Percentiles rank a stretch among this genome's conserved stretches.
phyloP scores from a whole-genome alignment of 1,140 invertebrate genomes.

The Zaprionus lachaisei region DNA sequence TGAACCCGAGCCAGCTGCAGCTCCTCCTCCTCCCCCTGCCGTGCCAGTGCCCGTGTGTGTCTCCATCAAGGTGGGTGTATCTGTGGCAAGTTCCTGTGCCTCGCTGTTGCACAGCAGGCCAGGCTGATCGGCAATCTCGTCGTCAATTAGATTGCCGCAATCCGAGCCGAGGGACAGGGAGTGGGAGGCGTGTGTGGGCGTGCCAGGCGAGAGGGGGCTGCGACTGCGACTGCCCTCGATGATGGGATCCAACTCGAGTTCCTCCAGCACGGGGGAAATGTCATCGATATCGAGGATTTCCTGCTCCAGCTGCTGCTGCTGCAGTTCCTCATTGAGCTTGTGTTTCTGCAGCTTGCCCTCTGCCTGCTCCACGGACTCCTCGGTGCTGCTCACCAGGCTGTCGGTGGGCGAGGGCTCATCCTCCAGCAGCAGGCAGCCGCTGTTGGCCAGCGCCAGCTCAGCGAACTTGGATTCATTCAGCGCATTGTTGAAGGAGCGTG shows the following conservation, averaged over 20 bases:
- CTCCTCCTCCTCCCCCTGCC: background rate
- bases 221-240: slow-evolving; percentile 47
- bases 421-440: slow-evolving; percentile 88
- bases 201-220: slow-evolving; percentile 88
- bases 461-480: slow-evolving; percentile 89
- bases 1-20: slow-evolving; percentile 61
- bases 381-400: slow-evolving; percentile 90
- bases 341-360: slow-evolving; percentile 84
- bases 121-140: slow-evolving; percentile 96
- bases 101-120: slow-evolving; percentile 89
- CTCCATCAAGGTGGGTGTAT: slow-evolving; percentile 80
- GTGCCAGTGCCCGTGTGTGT: slow-evolving; percentile 63
- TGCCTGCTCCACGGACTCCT: slow-evolving; percentile 86
- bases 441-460: slow-evolving; percentile 89
- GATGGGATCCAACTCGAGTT: slow-evolving; percentile 66
- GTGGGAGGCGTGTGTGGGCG: slow-evolving; percentile 91
- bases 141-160: slow-evolving; percentile 91
- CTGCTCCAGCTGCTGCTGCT: slow-evolving; percentile 75
- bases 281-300: slow-evolving; percentile 74
- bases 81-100: slow-evolving; percentile 64
- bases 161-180: slow-evolving; percentile 89
- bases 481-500: slow-evolving; percentile 86
- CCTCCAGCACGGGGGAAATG: slow-evolving; percentile 73
- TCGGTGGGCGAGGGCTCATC: slow-evolving; percentile 93
- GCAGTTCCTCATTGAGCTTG: slow-evolving; percentile 75